Evolutionary conservation across 2,888 invertebrate species (phyloP).

Genomic region (Liopterus haemorrhoidalis): DNA sequence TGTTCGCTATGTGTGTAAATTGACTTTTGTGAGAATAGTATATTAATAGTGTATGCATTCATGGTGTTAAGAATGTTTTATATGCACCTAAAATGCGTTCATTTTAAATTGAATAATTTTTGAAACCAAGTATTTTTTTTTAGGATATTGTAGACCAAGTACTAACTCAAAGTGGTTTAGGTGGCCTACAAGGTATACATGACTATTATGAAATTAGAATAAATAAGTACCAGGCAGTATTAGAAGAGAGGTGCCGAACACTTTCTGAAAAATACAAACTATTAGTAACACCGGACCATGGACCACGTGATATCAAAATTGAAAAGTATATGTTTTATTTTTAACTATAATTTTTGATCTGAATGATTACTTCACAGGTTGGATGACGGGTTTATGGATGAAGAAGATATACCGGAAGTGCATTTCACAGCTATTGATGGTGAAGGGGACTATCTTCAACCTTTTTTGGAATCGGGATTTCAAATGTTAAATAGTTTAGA

Average conservation of each 20-base stretch:
- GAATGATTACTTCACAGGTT: conserved; percentile 9
- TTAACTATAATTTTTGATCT: background rate
- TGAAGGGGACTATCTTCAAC: conserved; percentile 20
- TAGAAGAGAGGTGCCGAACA: conserved; percentile 12
- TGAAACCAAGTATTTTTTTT: background rate
- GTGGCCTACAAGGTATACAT: conserved; percentile 13
- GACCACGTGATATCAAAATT: conserved; percentile 13
- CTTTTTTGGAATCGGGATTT: conserved; percentile 20
- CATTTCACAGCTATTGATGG: conserved; percentile 21
- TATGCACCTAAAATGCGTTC: background rate
- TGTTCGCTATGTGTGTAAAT: too few relatives aligned
- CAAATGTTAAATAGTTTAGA: conserved; percentile 21
- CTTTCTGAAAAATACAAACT: conserved; percentile 12
- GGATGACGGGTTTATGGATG: conserved; percentile 20
- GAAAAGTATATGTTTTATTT: conserved; percentile 9
- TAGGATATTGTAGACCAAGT: conserved; percentile 20
- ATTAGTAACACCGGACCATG: conserved; percentile 13
- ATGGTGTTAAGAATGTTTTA: background rate
- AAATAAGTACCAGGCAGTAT: conserved; percentile 13
- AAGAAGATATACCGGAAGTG: conserved; percentile 20
- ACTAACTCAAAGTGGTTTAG: conserved; percentile 15
- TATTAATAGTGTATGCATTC: too few relatives aligned
- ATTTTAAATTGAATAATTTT: background rate
- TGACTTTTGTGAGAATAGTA: too few relatives aligned
- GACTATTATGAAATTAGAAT: conserved; percentile 21